These are phyloP conservation scores for Peromyscus eremicus DNA, from an alignment of 2,797 vertebrate species.

Conservation along the genomic window DNA sequence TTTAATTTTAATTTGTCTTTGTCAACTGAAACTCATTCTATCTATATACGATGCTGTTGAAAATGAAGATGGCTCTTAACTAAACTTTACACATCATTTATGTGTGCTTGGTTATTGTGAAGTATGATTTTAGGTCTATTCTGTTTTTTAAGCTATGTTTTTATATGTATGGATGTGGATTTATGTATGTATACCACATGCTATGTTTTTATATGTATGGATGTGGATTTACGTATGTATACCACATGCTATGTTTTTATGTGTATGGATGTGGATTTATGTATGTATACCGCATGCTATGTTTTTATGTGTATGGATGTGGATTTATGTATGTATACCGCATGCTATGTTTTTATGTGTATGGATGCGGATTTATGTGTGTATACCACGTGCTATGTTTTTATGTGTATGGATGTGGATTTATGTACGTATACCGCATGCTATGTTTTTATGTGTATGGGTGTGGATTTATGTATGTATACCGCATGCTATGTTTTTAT, in stretches of 20 bases:
- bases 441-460: neutral
- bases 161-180: neutral
- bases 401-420: neutral
- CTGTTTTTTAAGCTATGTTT: neutral
- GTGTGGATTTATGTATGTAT: neutral
- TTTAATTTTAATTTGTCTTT: neutral
- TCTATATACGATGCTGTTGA: neutral
- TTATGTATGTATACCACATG: neutral
- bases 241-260: no score
- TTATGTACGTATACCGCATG: neutral
- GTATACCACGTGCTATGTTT: neutral
- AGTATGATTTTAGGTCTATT: neutral
- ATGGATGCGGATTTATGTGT: no score
- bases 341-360: no score
- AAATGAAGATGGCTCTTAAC: neutral
- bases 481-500: neutral
- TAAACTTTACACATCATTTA: neutral
- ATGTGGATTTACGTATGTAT: neutral
- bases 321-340: neutral
- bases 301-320: no score
- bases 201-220: neutral
- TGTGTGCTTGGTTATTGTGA: neutral
- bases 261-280: no score
- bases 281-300: neutral
- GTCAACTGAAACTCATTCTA: neutral